Evolutionary conservation across 2,113 vertebrate genomes (phyloP), one percentile per base, ranked within the genome.

Genomic region (Cyprinus carpio): DNA sequence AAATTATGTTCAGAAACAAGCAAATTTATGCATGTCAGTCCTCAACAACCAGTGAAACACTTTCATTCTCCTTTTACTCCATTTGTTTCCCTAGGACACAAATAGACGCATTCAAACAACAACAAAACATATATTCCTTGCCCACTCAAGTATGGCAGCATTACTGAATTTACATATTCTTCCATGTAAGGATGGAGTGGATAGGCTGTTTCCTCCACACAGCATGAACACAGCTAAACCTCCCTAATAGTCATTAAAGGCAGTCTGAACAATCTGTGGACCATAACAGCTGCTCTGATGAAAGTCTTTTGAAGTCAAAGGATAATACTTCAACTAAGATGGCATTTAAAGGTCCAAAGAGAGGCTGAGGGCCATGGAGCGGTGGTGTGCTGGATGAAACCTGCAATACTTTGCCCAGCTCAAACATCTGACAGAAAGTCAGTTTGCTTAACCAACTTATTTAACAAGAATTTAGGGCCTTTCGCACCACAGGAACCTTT

Each of bases 101-200:
- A 54, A 54, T 16, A 54, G 51, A 54, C 72, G 3, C 31, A 75
- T 27, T 6, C 40, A 75, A 46, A 49, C 11, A 9, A 51, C 49
- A 20, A 51, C 49, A 20, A 75, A 12, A 75, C 23, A 51, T 1
- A 15, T 65, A 23, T 54, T 23, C 37, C 29, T 51, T 54, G 6
- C 49, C 8, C 49, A 31, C 2, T 54, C 49, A 77, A 77, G 29
- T 23, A 56, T 56, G 49, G 15, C 3, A 65, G 76, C 74, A 77
- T 56, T 67, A 54, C 29, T 23, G 9, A 56, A 62, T 46, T 76
- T 43, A 58, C 40, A 84, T 25, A 58, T 40, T 34, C 81, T 76
- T 49, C 82, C 86, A 58, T 84, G 46, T 87, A 84, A 81, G 83
- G 83, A 37, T 71, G 82, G 34, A 25, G 69, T 76, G 16, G 82